Base-by-base conservation (phyloP, 1,140 invertebrate species). In the Drosophila pallidifrons region DNA sequence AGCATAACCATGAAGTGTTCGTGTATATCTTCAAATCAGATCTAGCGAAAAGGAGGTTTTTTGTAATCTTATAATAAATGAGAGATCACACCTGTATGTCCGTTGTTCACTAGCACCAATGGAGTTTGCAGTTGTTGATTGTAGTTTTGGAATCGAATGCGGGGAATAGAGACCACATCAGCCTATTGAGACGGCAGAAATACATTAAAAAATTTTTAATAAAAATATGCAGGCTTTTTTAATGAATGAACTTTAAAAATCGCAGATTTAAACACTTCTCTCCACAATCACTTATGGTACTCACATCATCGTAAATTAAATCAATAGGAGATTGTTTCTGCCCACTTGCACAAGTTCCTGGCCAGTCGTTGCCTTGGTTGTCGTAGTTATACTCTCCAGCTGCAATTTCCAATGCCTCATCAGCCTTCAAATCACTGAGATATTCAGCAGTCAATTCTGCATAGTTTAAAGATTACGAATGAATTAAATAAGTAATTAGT, bases 361-460 rank as follows among this genome's bases (percentile, higher is more conserved):
- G 25, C 85, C 85, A 89, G 58, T 89, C 85, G 38, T 57, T 58
- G n/a, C 85, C 85, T 46, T 89, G 86, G 1, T 85, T 10, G 54
- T 89, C 85, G 41, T 90, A 89, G 75, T 89, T 85, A 10, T 79
- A 89, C 7, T 73, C 61, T 3, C 77, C 83, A 25, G 64, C 77
- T 10, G 74, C 60, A 1, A 25, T n/a, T 0, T 88, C 80, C 0
- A 13, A 32, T 0, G 20, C 45, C n/a, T 46, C 38, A 52, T 87
- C 82, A 4, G 25, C 51, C 15, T 3, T 61, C 4, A 87, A 77
- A 1, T 49, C 79, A 32, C 16, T 55, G 0, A 74, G 61, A 47
- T 87, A 87, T 8, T 57, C 46, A 8, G 41, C 15, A 8, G 79
- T 54, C 6, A 87, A 47, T 7, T 79, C 79, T 82, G 43, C 1